Percentiles rank a stretch among this genome's conserved stretches.
Conservation (phyloP, 2,888 invertebrate species). For the Plagodis pulveraria region DNA sequence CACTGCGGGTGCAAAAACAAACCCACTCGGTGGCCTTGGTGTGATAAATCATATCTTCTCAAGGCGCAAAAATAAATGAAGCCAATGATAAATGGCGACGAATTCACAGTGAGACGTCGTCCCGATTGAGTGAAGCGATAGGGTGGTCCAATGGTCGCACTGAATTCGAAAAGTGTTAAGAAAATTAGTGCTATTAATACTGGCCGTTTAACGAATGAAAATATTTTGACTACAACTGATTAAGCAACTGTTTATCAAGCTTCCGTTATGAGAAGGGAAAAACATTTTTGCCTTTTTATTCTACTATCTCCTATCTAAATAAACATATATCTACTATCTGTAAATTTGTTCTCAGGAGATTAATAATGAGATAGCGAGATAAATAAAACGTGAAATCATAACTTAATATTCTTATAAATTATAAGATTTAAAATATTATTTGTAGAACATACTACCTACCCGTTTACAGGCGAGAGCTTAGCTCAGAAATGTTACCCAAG, state of each 20-base stretch:
- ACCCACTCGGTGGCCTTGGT: constrained; percentile 74
- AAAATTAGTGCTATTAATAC: constrained; percentile 23
- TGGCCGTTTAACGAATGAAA: constrained; percentile 24
- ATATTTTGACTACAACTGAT: constrained; percentile 24
- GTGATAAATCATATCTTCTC: constrained; percentile 83
- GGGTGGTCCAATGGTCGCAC: constrained; percentile 51
- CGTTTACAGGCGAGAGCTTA: no score
- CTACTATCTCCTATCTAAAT: no score
- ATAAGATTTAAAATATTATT: no score
- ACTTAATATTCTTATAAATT: no score
- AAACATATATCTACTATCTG: no score
- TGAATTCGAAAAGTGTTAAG: constrained; percentile 53
- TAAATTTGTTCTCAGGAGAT: no score
- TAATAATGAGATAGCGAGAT: no score
- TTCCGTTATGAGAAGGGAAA: not conserved
- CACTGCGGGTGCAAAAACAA: constrained; percentile 82
- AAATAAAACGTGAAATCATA: no score
- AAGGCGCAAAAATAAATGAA: constrained; percentile 84
- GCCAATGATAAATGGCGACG: constrained; percentile 81
- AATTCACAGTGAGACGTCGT: constrained; percentile 62
- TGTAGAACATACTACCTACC: no score
- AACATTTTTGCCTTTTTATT: no score
- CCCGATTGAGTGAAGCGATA: constrained; percentile 70
- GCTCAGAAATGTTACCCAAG: no score
- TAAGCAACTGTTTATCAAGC: constrained; percentile 16